phyloP scores from a whole-genome alignment of 2,113 vertebrate genomes.

The Parotia lawesii region DNA sequence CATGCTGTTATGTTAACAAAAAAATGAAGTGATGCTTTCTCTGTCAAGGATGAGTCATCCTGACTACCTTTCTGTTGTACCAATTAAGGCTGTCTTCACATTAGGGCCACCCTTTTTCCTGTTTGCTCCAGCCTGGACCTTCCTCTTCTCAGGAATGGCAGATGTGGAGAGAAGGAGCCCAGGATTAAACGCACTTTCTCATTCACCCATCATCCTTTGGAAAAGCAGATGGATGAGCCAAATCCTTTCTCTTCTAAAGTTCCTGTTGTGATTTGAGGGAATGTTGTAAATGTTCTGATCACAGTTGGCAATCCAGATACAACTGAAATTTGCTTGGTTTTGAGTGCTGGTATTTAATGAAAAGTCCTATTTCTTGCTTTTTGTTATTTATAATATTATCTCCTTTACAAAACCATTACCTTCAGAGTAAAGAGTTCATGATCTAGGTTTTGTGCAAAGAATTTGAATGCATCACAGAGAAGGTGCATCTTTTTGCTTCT shows the following conservation, averaged over 20 bases:
- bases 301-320: background rate
- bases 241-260: background rate
- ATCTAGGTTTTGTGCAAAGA: background rate
- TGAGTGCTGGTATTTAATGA: background rate
- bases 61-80: background rate
- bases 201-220: background rate
- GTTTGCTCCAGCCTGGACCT: background rate
- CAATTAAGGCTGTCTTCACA: background rate
- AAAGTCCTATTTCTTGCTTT: background rate
- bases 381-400: background rate
- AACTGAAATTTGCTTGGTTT: background rate
- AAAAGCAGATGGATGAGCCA: background rate
- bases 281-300: background rate
- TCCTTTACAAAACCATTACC: background rate
- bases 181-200: background rate
- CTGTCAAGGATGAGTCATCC: background rate
- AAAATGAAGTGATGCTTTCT: background rate
- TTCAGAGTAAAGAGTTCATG: background rate
- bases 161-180: background rate
- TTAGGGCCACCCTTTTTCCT: background rate
- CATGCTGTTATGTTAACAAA: background rate
- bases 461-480: background rate
- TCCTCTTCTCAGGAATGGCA: background rate
- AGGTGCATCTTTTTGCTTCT: background rate
- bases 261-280: background rate